Base-by-base conservation (phyloP, 2,797 vertebrate genomes). In the Pachyuromys duprasi region DNA sequence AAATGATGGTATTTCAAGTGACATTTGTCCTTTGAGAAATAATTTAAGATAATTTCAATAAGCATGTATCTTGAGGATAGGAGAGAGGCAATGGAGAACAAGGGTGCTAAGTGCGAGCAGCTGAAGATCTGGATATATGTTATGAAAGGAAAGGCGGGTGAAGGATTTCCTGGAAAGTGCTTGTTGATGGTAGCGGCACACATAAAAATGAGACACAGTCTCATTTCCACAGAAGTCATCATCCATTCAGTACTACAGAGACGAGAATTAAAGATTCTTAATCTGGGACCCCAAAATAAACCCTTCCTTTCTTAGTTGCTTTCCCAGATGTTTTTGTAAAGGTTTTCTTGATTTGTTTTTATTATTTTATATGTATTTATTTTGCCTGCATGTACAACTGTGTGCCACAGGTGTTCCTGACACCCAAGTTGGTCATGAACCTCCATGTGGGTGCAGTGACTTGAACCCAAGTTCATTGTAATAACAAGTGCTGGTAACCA, bases 21-120 rank as follows among this genome's bases (percentile, higher is more conserved):
- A 8, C 11, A 26, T 31, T 81, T 28, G 78, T 91, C 92, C 90
- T 70, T 45, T 15, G 17, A 80, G n/a, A 93, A 80, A 86, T 70
- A 65, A 69, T 39, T 90, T 90, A 49, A 93, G 36, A 88, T 87
- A 20, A 90, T 79, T 91, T 86, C 24, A 55, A 26, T 62, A 22
- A 33, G 26, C 20, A 45, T 91, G n/a, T 75, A 67, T 28, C 57
- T 81, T 33, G 75, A 28, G 15, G 57, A 14, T 65, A 72, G 17
- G 80, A n/a, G 4, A 31, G n/a, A 69, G 14, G 12, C 33, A 89
- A 90, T 8, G 24, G 57, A 92, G 74, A 65, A 8, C 65, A 33
- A 62, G 20, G 94, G 76, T 82, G 65, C 45, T 89, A 72, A 69
- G 17, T 84, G 12, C 60, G 81, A 96, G 14, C 33, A 65, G 53